These are phyloP conservation scores for Neostethus bicornis DNA, from an alignment of 2,797 vertebrate species.

Conservation along the genomic window DNA sequence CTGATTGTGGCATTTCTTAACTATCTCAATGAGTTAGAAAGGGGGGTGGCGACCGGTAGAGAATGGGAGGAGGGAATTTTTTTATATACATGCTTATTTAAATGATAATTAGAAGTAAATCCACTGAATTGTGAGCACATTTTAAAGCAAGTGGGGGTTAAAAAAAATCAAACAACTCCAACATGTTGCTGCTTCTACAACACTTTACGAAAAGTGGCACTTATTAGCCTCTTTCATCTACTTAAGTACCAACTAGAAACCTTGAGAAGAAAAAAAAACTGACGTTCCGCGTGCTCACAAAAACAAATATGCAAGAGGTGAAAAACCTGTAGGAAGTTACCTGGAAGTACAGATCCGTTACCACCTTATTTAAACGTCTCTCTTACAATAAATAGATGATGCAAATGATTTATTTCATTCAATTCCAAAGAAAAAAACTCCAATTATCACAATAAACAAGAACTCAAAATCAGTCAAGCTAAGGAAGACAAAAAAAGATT, in stretches of 20 bases:
- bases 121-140: slow-evolving; percentile 31
- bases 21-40: slow-evolving; percentile 40
- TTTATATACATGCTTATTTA: slow-evolving; percentile 29
- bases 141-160: background rate
- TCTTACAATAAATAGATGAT: background rate
- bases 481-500: too few species aligned
- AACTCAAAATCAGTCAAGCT: background rate
- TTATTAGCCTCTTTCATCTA: slow-evolving; percentile 43
- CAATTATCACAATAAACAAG: background rate
- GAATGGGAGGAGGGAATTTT: background rate
- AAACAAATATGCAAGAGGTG: slow-evolving; percentile 1
- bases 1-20: slow-evolving; percentile 54
- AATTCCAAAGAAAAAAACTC: background rate
- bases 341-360: background rate
- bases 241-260: slow-evolving; percentile 57
- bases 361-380: background rate
- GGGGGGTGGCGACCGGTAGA: slow-evolving; percentile 13
- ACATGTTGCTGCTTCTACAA: slow-evolving; percentile 11
- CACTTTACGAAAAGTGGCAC: slow-evolving; percentile 44
- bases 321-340: background rate
- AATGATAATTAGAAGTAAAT: slow-evolving; percentile 19
- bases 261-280: slow-evolving; percentile 28
- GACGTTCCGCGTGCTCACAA: slow-evolving; percentile 2
- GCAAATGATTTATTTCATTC: background rate
- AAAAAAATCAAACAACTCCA: slow-evolving; percentile 13